These are phyloP conservation scores for Carpatolechia fugitivella DNA, from an alignment of 2,888 invertebrate genomes.

Conservation along the genomic window DNA sequence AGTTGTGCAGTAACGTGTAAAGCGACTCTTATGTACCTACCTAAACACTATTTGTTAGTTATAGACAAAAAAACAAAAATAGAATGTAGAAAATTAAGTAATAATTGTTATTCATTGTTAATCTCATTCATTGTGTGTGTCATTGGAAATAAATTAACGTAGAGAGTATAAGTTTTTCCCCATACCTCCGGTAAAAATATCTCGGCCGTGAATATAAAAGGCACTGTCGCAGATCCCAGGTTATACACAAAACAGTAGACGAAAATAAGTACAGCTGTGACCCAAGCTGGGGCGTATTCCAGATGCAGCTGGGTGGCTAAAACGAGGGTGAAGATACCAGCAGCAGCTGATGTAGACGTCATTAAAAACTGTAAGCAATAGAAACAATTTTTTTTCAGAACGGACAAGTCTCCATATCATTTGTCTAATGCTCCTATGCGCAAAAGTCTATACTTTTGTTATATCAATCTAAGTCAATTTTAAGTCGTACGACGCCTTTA, in stretches of 20 bases:
- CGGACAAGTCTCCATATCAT: no score
- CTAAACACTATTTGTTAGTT: no score
- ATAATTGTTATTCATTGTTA: neutral
- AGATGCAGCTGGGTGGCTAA: constrained; percentile 50
- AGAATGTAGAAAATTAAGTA: neutral
- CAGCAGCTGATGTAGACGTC: constrained; percentile 39
- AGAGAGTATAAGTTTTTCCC: no score
- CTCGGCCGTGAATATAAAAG: constrained; percentile 66
- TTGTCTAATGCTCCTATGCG: no score
- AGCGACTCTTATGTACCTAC: neutral
- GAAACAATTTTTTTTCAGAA: neutral
- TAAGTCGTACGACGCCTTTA: no score
- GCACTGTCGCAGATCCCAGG: constrained; percentile 64
- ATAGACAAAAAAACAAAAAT: no score
- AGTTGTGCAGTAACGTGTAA: no score
- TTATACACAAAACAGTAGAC: constrained; percentile 60
- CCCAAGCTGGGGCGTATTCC: constrained; percentile 55
- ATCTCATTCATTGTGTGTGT: neutral
- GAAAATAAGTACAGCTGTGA: constrained; percentile 53
- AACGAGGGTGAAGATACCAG: constrained; percentile 46
- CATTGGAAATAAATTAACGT: no score
- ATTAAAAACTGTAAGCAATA: constrained; percentile 41
- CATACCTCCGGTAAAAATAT: constrained; percentile 67
- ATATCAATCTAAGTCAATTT: no score
- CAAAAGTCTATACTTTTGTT: no score